Base-by-base conservation (phyloP, 2,113 vertebrate species). In the Poeciliopsis turrubarensis region DNA sequence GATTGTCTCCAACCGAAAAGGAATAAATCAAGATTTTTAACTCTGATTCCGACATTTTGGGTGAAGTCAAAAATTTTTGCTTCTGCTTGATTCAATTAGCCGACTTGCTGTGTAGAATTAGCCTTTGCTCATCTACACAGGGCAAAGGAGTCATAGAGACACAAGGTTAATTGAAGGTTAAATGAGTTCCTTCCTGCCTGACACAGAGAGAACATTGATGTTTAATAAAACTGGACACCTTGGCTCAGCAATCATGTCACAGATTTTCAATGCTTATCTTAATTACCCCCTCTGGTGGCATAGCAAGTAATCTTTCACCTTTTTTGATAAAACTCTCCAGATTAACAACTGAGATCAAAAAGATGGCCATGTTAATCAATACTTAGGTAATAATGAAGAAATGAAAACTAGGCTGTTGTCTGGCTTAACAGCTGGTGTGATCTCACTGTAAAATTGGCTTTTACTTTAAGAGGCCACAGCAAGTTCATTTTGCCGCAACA, bases 151-250 rank as follows among this genome's bases (percentile, higher is more conserved):
- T 73, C 22, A 61, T 81, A 54, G 65, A 78, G 65, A 72, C 5
- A 32, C 63, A 77, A 77, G 86, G 89, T 91, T 89, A 91, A 91
- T 86, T 77, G 73, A 81, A 83, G 83, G 81, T 85, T 85, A 72
- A 72, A 92, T 81, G 80, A 86, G 79, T 64, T 80, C 27, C 84
- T 72, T 87, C 67, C 80, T 73, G 78, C 30, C 79, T 13, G 37
- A 75, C 31, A 70, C 64, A 66, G 73, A 81, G 70, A 80, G 75
- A 15, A 72, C 65, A 81, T 76, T 83, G 74, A 77, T 86, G 37
- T 82, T 84, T 82, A 82, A 84, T 89, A 77, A 85, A 79, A 82
- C 65, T 51, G 31, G 66, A 72, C 47, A 77, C 63, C 51, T 27
- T 44, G 47, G 68, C 57, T 7, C 5, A 27, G 65, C 34, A 60